Base-by-base conservation (phyloP, 2,113 vertebrate species). In the Anoplopoma fimbria region DNA sequence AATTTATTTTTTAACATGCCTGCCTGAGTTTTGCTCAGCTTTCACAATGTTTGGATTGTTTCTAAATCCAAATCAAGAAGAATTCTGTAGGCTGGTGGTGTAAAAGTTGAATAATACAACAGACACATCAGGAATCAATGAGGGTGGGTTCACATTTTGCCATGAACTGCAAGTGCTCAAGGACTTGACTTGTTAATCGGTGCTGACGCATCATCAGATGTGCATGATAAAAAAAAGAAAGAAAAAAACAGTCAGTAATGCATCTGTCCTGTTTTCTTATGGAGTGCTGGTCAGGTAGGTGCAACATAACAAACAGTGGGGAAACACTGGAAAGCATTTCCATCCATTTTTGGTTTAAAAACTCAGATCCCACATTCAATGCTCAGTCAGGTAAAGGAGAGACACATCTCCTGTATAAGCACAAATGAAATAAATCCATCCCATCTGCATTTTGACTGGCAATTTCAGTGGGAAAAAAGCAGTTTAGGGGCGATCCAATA, bases 401-500 rank as follows among this genome's bases (percentile, higher is more conserved):
- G 62, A 15, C 40, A 67, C 17, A 4, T 13, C 17, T 78, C 76
- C 33, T 14, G 0, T 63, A 62, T 34, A 86, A 86, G 88, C 89
- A 89, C 85, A 89, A 89, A 65, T 45, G 0, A 51, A 49, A 42
- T 33, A 10, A 45, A 69, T 25, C 29, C 14, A 4, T 27, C 36
- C 2, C 19, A 51, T 53, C n/a, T 38, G 64, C 8, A 2, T 55
- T 51, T 63, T 58, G 29, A 21, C 63, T n/a, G 34, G 21, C 55
- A 53, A 31, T 65, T 51, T 61, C 2, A 42, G 0, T 33, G 65
- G 71, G 10, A 29, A 34, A n/a, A 33, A 55, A 65, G 31, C 33
- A 53, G 67, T 38, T 64, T 23, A 64, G 57, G 15, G 2, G 14
- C 9, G 19, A 69, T 65, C 17, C n/a, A 45, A 3, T 38, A n/a